Evolutionary conservation across 2,888 invertebrate species (phyloP).

Genomic region (Biston betularia): DNA sequence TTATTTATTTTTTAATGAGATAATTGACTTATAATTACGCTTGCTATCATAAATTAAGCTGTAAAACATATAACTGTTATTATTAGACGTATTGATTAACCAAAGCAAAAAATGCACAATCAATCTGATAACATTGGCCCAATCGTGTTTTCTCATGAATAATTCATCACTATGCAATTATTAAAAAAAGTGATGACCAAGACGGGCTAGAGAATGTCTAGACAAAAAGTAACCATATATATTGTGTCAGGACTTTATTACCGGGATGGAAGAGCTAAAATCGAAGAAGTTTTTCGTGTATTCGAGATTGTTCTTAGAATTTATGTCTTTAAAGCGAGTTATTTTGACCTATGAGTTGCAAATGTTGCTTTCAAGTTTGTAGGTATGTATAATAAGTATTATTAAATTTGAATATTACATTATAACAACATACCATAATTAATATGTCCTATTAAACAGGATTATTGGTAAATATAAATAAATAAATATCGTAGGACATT

Average conservation of each 20-base stretch:
- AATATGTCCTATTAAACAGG: no score
- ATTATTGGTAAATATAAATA: no score
- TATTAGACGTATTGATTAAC: background rate
- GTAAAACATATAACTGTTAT: conserved; percentile 7
- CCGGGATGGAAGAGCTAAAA: background rate
- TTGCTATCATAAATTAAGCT: conserved; percentile 4
- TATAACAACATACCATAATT: no score
- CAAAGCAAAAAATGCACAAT: conserved; percentile 5
- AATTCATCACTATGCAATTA: conserved; percentile 20
- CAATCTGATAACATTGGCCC: conserved; percentile 1
- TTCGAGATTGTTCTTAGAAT: conserved; percentile 1
- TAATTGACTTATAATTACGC: background rate
- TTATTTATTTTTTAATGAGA: no score
- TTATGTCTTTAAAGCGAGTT: conserved; percentile 4
- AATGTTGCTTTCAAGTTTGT: background rate
- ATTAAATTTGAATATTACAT: no score
- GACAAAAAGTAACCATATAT: conserved; percentile 3
- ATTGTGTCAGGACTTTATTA: conserved; percentile 2
- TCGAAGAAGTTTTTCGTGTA: background rate
- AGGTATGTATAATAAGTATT: no score
- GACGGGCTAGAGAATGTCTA: conserved; percentile 18
- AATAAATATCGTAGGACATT: no score
- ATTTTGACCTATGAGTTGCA: conserved; percentile 1
- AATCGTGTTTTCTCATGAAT: conserved; percentile 18
- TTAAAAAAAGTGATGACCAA: conserved; percentile 13